phyloP scores from a whole-genome alignment of 2,888 invertebrate genomes.

The Antitype chi region DNA sequence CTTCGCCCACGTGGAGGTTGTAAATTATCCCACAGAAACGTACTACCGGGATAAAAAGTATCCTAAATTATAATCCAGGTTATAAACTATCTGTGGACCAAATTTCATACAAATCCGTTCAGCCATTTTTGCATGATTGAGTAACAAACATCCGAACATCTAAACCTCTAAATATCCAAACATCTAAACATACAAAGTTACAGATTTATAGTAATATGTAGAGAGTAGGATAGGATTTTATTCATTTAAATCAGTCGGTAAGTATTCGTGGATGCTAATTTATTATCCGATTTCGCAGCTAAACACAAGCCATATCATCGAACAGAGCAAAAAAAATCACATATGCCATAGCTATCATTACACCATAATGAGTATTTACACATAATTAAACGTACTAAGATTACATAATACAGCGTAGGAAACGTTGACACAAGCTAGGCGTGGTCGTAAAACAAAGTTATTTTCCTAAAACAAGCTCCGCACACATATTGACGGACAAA shows the following conservation, averaged over 20 bases:
- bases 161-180: too few relatives aligned
- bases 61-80: too few relatives aligned
- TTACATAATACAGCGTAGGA: conserved; percentile 46
- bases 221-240: too few relatives aligned
- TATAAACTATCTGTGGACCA: too few relatives aligned
- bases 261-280: background rate
- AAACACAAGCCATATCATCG: background rate
- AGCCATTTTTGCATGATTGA: too few relatives aligned
- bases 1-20: too few relatives aligned
- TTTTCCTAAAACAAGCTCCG: conserved; percentile 42
- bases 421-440: conserved; percentile 25
- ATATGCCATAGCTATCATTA: conserved; percentile 11
- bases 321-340: conserved; percentile 16
- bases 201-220: too few relatives aligned
- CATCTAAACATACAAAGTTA: too few relatives aligned
- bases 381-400: conserved; percentile 28
- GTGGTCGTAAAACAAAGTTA: conserved; percentile 50
- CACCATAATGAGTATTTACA: conserved; percentile 42
- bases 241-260: background rate
- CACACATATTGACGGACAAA: conserved; percentile 40
- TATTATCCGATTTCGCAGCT: background rate
- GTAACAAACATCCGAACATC: too few relatives aligned
- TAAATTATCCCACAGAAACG: too few relatives aligned
- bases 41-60: too few relatives aligned
- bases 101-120: too few relatives aligned